Evolutionary conservation across 2,888 invertebrate genomes (phyloP).

Genomic region (Masnerella sp.): DNA sequence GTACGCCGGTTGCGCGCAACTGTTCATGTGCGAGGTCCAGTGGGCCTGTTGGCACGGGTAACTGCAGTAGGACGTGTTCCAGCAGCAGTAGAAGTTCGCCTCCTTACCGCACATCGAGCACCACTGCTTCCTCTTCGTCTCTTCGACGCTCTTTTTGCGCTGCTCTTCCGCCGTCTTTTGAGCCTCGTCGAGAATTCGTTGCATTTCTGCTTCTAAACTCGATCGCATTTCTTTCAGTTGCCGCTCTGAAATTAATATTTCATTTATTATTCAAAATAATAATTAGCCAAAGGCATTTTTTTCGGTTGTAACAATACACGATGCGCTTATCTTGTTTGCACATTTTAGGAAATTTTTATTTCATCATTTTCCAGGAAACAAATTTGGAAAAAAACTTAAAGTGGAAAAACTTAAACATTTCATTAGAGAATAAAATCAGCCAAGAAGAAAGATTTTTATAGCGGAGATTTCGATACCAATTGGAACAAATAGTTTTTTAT

Average conservation of each 20-base stretch:
- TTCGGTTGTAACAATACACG: no score
- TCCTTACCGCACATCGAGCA: slow-evolving; percentile 93
- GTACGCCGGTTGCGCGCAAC: slow-evolving; percentile 77
- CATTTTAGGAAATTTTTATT: no score
- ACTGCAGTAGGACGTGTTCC: slow-evolving; percentile 97
- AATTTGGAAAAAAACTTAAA: no score
- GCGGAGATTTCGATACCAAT: no score
- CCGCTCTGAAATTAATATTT: slow-evolving; percentile 81
- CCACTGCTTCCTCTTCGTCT: slow-evolving; percentile 94
- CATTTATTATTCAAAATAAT: no score
- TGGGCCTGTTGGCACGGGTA: slow-evolving; percentile 92
- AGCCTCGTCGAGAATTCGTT: slow-evolving; percentile 82
- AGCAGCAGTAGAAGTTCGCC: slow-evolving; percentile 95
- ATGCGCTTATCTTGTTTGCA: no score
- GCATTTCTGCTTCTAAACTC: slow-evolving; percentile 84
- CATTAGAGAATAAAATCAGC: no score
- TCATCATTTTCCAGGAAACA: no score
- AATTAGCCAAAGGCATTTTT: no score
- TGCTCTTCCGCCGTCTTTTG: slow-evolving; percentile 84
- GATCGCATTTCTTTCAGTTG: slow-evolving; percentile 84
- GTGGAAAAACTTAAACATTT: no score
- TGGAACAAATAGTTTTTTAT: no score
- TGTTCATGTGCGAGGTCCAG: slow-evolving; percentile 87
- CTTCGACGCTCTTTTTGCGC: slow-evolving; percentile 84
- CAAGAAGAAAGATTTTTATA: no score